These are phyloP conservation scores for Drosophila neocordata DNA, from an alignment of 1,140 invertebrate genomes.

Conservation along the genomic window DNA sequence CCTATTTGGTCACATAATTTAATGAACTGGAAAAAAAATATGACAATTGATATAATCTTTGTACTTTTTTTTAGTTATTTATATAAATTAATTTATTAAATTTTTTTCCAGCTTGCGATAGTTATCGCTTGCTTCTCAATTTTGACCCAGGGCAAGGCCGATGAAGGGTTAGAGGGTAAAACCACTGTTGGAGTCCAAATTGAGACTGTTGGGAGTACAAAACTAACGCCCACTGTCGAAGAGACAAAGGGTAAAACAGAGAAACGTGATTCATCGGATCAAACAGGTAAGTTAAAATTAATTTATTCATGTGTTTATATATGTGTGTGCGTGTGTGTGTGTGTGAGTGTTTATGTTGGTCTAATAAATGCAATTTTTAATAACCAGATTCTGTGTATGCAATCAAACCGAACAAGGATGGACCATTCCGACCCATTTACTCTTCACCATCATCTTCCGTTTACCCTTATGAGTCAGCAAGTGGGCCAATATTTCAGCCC, in stretches of 20 bases:
- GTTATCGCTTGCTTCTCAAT: constrained; percentile 49
- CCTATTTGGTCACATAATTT: too few relatives aligned
- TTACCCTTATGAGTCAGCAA: constrained; percentile 32
- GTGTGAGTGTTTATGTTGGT: neutral
- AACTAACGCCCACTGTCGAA: constrained; percentile 57
- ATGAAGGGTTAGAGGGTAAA: constrained; percentile 34
- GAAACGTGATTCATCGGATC: constrained; percentile 70
- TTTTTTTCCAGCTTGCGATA: constrained; percentile 30
- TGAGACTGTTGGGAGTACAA: constrained; percentile 44
- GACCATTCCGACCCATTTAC: constrained; percentile 49
- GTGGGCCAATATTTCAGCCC: constrained; percentile 53
- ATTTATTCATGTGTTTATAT: neutral
- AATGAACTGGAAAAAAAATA: constrained; percentile 1
- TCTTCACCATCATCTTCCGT: constrained; percentile 13
- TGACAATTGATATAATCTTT: neutral
- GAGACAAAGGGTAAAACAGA: constrained; percentile 67
- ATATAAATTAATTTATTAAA: neutral
- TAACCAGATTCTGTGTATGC: constrained; percentile 35
- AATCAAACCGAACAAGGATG: constrained; percentile 41
- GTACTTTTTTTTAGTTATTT: neutral
- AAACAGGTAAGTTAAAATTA: too few relatives aligned
- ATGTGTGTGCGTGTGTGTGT: neutral
- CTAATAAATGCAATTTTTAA: neutral
- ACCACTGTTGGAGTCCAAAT: constrained; percentile 26
- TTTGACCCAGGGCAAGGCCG: neutral